Conservation (phyloP, 2,888 invertebrate genomes). For the Ornithoptera priamus region DNA sequence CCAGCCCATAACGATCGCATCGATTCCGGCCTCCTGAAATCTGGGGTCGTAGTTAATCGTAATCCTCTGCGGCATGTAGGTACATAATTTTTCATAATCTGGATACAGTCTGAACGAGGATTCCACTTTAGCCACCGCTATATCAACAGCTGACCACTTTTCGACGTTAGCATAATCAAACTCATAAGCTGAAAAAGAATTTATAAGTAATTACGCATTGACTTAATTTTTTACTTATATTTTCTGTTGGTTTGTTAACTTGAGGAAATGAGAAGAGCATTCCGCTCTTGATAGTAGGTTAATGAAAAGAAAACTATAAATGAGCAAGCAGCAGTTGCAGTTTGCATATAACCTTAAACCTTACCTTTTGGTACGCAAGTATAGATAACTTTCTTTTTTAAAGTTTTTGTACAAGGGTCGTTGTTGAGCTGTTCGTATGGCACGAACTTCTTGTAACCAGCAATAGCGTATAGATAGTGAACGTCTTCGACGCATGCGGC, state of each 20-base stretch:
- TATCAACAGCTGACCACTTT: conserved; percentile 51
- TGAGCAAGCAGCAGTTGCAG: too few relatives aligned
- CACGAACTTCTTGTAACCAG: conserved; percentile 45
- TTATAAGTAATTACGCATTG: too few relatives aligned
- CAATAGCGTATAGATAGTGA: conserved; percentile 39
- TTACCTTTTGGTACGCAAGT: conserved; percentile 47
- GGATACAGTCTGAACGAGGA: conserved; percentile 39
- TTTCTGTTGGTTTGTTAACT: too few relatives aligned
- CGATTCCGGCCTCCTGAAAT: conserved; percentile 36
- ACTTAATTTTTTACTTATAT: too few relatives aligned
- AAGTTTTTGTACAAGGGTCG: conserved; percentile 42
- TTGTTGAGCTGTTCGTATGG: conserved; percentile 32
- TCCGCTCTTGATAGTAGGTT: too few relatives aligned
- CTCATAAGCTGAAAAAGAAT: conserved; percentile 42
- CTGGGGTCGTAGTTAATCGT: conserved; percentile 42
- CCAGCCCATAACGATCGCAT: conserved; percentile 46
- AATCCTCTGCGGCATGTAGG: conserved; percentile 41
- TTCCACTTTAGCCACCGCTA: conserved; percentile 52
- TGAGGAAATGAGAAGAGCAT: too few relatives aligned
- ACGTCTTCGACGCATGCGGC: conserved; percentile 46
- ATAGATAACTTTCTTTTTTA: conserved; percentile 48
- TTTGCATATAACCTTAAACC: too few relatives aligned
- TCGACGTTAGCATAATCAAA: conserved; percentile 41
- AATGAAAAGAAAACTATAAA: too few relatives aligned
- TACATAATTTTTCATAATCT: conserved; percentile 36